Conservation (phyloP, 2,113 vertebrate species). For the Oncorhynchus clarkii region DNA sequence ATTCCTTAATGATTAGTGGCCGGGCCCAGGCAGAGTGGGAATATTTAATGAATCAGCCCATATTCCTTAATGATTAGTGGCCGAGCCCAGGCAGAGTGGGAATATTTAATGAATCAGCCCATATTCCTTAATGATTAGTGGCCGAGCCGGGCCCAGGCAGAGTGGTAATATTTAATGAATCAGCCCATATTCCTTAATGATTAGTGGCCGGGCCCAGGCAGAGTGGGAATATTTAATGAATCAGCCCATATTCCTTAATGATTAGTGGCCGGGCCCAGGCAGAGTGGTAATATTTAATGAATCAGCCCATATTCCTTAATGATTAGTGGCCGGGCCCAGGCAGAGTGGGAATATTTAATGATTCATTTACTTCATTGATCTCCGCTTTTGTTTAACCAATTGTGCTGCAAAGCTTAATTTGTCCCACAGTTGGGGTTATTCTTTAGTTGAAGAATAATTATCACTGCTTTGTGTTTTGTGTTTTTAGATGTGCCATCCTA, state of each 20-base stretch:
- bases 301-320: conserved; percentile 67
- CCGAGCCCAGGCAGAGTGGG: conserved; percentile 52
- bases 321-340: conserved; percentile 63
- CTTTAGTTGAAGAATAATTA: conserved; percentile 40
- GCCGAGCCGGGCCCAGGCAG: conserved; percentile 27
- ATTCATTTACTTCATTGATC: conserved; percentile 75
- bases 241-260: conserved; percentile 69
- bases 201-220: conserved; percentile 58
- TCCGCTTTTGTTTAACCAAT: conserved; percentile 59
- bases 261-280: conserved; percentile 61
- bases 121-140: conserved; percentile 77
- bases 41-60: conserved; percentile 73
- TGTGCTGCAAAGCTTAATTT: conserved; percentile 47
- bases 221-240: conserved; percentile 75
- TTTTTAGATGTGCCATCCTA: conserved; percentile 38
- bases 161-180: conserved; percentile 75
- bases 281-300: conserved; percentile 76
- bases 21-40: conserved; percentile 52
- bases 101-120: conserved; percentile 71
- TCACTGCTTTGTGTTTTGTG: conserved; percentile 2
- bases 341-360: conserved; percentile 72
- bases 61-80: conserved; percentile 75
- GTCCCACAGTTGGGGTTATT: conserved; percentile 21
- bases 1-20: conserved; percentile 75
- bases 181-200: conserved; percentile 71